Evolutionary conservation across 1,140 invertebrate species (phyloP).

Genomic region (Brevipalpus yothersi): DNA sequence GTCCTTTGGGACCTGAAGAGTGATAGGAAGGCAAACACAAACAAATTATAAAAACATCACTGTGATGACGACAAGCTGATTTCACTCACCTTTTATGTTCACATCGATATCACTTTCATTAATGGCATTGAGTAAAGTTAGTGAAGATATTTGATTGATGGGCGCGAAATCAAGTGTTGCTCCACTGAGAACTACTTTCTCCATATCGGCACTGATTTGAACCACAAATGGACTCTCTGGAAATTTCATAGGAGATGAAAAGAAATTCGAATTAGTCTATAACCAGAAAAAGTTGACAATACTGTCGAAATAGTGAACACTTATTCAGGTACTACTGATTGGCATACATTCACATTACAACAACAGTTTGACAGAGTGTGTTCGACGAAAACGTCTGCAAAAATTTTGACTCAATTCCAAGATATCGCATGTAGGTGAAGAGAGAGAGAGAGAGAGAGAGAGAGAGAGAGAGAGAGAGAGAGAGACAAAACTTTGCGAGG

Average conservation of each 20-base stretch:
- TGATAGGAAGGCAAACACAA: background rate
- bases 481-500: too few species aligned
- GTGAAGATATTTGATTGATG: constrained; percentile 9
- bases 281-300: too few species aligned
- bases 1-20: constrained; percentile 3
- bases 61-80: background rate
- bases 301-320: too few species aligned
- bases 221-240: constrained; percentile 15
- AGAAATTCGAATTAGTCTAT: background rate
- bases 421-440: too few species aligned
- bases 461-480: too few species aligned
- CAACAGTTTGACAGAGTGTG: too few species aligned
- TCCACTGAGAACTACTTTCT: constrained; percentile 11
- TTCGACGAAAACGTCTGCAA: too few species aligned
- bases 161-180: constrained; percentile 7
- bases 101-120: background rate
- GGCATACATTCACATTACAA: too few species aligned
- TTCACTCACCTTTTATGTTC: background rate
- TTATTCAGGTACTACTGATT: too few species aligned
- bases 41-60: background rate
- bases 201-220: constrained; percentile 8
- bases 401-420: too few species aligned
- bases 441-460: too few species aligned
- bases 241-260: background rate
- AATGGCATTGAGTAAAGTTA: constrained; percentile 22